Evolutionary conservation across 1,140 invertebrate genomes (phyloP), one percentile per base, ranked within the genome.

Genomic region (Solenopsis invicta): DNA sequence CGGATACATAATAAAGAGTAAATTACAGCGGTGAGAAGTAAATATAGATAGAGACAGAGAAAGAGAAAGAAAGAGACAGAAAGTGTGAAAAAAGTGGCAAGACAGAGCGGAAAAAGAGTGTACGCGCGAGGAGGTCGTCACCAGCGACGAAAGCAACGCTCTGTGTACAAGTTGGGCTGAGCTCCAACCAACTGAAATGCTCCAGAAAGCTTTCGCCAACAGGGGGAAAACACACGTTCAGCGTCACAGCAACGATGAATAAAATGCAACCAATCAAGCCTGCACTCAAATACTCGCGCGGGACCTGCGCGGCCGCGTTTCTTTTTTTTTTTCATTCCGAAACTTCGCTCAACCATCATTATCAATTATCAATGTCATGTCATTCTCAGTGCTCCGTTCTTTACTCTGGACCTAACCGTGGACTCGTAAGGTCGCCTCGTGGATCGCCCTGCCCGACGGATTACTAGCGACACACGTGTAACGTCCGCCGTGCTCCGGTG

Each of bases 381-480:
- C 80, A 88, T 90, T 89, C 76, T 62, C 88, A 88, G 88, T 82
- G 89, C 54, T 90, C 82, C 87, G 54, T 75, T 84, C 72, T 82
- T 90, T 85, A 86, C 10, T 86, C 81, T 87, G 84, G 66, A 90
- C 92, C 95, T 95, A 95, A 96, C 96, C 96, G 92, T 96, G 96
- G 91, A 97, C 96, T 93, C 95, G 91, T 85, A 97, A 95, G 56
- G 92, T 93, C 48, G 96, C 96, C 56, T 96, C 96, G 89, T 96
- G 95, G 76, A 94, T 95, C 72, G 95, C 95, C 37, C 93, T 95
- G n/a, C 97, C 97, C 56, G 97, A 97, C 71, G 94, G 93, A 95
- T 98, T 98, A 92, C 95, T 93, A 91, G 96, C 96, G 94, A 97
- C 88, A 93, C 97, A 97, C 85, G 96, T 96, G 93, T 97, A 97